Conservation (phyloP, 2,888 invertebrate species). For the Coleophora deauratella region DNA sequence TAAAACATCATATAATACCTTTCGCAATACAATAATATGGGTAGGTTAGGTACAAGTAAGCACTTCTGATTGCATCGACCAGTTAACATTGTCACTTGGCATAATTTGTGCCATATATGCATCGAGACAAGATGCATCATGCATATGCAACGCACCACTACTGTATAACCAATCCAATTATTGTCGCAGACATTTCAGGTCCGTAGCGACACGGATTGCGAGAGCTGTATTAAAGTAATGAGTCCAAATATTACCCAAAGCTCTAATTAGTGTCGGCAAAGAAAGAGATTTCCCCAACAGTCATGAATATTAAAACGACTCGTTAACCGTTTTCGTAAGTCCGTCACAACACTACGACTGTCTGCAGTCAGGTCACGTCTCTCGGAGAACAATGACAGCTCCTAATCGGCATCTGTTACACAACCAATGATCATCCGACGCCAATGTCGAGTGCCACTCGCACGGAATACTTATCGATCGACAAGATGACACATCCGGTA, state of each 20-base stretch:
- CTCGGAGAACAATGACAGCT: slow-evolving; percentile 54
- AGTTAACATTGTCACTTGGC: no score
- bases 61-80: no score
- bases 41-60: no score
- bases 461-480: slow-evolving; percentile 53
- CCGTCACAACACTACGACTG: slow-evolving; percentile 24
- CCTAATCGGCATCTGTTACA: slow-evolving; percentile 60
- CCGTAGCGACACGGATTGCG: slow-evolving; percentile 19
- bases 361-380: slow-evolving; percentile 47
- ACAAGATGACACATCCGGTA: slow-evolving; percentile 54
- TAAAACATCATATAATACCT: no score
- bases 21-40: no score
- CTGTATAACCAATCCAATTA: slow-evolving; percentile 26
- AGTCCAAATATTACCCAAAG: slow-evolving; percentile 25
- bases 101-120: slow-evolving; percentile 19
- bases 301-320: slow-evolving; percentile 57
- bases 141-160: slow-evolving; percentile 36
- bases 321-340: slow-evolving; percentile 46
- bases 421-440: slow-evolving; percentile 58
- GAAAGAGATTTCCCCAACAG: slow-evolving; percentile 45
- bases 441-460: slow-evolving; percentile 61
- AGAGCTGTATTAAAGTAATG: slow-evolving; percentile 21
- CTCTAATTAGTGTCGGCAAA: slow-evolving; percentile 38
- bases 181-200: slow-evolving; percentile 18
- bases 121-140: slow-evolving; percentile 31